Conservation (phyloP, 2,888 invertebrate genomes). For the Lutraria lutraria region DNA sequence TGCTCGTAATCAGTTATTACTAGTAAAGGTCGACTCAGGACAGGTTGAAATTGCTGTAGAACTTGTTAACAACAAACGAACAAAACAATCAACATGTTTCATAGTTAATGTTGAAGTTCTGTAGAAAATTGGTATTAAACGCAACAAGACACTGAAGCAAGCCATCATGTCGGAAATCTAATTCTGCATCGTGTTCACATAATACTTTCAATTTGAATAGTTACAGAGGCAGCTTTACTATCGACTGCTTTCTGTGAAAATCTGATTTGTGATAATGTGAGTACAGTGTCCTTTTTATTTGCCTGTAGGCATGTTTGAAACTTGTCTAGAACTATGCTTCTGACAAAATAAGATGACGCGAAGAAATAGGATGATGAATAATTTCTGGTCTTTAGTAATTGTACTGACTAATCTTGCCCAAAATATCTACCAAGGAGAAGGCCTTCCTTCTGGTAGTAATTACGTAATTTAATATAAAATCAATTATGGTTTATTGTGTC, state of each 20-base stretch:
- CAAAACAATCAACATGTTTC: not conserved
- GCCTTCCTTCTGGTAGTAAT: not conserved
- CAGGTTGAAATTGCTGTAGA: too few relatives aligned
- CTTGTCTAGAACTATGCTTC: not conserved
- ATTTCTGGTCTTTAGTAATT: conserved; percentile 17
- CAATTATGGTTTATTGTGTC: not conserved
- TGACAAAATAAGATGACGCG: not conserved
- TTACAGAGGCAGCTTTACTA: not conserved
- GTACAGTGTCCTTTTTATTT: conserved; percentile 12
- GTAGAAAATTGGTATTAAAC: not conserved
- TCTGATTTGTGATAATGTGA: conserved; percentile 11
- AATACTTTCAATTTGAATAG: not conserved
- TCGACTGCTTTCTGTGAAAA: not conserved
- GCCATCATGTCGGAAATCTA: not conserved
- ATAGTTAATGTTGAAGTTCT: not conserved
- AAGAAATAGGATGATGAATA: conserved; percentile 10
- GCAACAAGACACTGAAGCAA: not conserved
- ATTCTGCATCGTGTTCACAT: not conserved
- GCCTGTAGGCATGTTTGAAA: not conserved
- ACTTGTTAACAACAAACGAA: too few relatives aligned
- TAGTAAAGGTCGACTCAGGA: too few relatives aligned
- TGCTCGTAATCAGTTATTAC: too few relatives aligned
- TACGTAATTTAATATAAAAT: conserved; percentile 13
- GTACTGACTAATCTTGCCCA: not conserved
- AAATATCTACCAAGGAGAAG: not conserved